Evolutionary conservation across 2,797 vertebrate species (phyloP).

Genomic region (Somateria mollissima): DNA sequence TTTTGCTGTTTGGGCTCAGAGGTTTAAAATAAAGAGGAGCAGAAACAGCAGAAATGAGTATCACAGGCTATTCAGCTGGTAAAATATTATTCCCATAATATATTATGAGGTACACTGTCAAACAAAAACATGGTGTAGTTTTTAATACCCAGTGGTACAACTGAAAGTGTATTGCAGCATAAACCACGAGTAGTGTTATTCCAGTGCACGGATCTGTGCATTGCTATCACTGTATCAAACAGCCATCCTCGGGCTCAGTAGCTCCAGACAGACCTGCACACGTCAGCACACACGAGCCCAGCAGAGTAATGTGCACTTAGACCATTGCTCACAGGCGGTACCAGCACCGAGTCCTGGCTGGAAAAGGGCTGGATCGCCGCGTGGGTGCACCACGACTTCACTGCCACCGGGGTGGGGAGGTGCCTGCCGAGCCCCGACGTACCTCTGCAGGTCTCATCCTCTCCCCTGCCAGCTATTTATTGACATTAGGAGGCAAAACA

Average conservation of each 20-base stretch:
- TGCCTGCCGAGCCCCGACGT: neutral
- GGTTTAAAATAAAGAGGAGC: neutral
- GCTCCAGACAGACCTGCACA: neutral
- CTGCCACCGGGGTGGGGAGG: rapidly evolving
- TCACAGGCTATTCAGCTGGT: neutral
- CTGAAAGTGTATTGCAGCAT: neutral
- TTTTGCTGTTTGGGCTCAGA: neutral
- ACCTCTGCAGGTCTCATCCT: neutral
- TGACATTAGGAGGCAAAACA: neutral
- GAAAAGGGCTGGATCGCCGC: neutral
- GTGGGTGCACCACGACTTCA: neutral
- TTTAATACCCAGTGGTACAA: neutral
- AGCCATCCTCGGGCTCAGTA: neutral
- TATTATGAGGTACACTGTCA: neutral
- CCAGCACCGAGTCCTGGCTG: neutral
- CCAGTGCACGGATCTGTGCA: neutral
- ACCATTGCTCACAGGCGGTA: neutral
- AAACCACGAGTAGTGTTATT: neutral
- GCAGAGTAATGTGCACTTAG: neutral
- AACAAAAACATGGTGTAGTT: neutral
- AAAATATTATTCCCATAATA: conserved; percentile 1
- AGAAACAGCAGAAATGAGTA: neutral
- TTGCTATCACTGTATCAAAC: neutral
- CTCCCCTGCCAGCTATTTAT: neutral
- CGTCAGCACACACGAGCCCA: neutral